Percentiles rank a stretch among this genome's conserved stretches.
These are phyloP conservation scores for Glaucopsyche alexis DNA, from an alignment of 2,888 invertebrate species.

Conservation along the genomic window DNA sequence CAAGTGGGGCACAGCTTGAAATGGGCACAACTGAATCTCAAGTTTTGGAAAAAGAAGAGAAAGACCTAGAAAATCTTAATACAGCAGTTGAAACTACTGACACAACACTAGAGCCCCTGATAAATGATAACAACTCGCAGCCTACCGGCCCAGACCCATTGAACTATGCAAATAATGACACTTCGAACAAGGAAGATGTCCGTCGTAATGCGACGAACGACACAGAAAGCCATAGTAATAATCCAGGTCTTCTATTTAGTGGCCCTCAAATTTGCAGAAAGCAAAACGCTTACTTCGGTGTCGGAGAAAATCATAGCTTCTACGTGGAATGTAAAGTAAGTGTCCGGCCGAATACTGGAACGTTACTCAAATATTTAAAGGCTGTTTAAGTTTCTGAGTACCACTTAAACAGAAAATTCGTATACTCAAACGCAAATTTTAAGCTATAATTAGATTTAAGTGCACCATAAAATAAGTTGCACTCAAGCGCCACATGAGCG, in stretches of 20 bases:
- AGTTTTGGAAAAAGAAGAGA: neutral
- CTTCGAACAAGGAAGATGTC: neutral
- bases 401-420: no score
- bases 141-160: neutral
- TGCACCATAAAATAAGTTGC: no score
- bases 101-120: neutral
- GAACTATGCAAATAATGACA: neutral
- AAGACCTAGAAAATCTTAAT: neutral
- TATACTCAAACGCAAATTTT: no score
- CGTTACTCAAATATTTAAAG: no score
- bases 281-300: neutral
- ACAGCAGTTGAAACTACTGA: neutral
- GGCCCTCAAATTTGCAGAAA: conserved; percentile 20
- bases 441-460: no score
- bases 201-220: neutral
- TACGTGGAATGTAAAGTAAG: conserved; percentile 23
- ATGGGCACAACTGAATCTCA: neutral
- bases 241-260: neutral
- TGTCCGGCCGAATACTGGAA: no score
- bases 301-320: conserved; percentile 21
- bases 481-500: no score
- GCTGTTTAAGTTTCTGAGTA: no score
- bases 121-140: neutral
- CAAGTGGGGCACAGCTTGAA: neutral
- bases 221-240: neutral